These are phyloP conservation scores for Zapornia atra DNA, from an alignment of 2,113 vertebrate genomes.

Conservation along the genomic window DNA sequence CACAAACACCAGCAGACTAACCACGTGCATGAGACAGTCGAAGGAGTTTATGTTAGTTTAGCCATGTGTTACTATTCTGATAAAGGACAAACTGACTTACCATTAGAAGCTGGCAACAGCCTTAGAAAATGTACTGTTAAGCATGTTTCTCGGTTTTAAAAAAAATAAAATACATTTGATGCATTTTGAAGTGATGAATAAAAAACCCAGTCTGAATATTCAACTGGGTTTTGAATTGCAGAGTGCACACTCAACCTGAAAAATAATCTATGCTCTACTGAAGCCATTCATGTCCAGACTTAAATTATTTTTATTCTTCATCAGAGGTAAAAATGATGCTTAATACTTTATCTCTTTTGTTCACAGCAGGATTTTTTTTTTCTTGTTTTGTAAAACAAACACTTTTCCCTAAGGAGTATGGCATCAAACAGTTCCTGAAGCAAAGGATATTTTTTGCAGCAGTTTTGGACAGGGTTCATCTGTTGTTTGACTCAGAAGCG, in stretches of 20 bases:
- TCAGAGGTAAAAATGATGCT: slow-evolving; percentile 17
- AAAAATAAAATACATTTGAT: neutral
- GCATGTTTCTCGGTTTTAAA: neutral
- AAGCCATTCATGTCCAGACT: slow-evolving; percentile 1
- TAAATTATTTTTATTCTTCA: slow-evolving; percentile 24
- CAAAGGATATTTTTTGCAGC: neutral
- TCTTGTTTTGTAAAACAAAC: slow-evolving; percentile 10
- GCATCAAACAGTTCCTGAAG: slow-evolving; percentile 36
- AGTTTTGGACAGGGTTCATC: slow-evolving; percentile 9
- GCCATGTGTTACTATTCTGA: slow-evolving; percentile 60
- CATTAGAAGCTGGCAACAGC: slow-evolving; percentile 6
- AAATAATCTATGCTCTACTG: neutral
- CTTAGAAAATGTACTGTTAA: slow-evolving; percentile 20
- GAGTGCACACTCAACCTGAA: slow-evolving; percentile 22
- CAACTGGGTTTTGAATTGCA: slow-evolving; percentile 17
- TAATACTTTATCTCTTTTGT: slow-evolving; percentile 45
- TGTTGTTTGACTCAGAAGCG: neutral
- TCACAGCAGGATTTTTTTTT: neutral
- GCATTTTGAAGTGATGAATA: neutral
- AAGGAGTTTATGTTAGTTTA: slow-evolving; percentile 33
- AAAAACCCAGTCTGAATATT: neutral
- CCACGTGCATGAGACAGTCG: neutral
- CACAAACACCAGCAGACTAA: neutral
- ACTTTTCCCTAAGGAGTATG: neutral
- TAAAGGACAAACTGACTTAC: slow-evolving; percentile 40